Percentiles rank a stretch among this genome's conserved stretches.
Conservation (phyloP, 2,113 vertebrate genomes). For the Gila orcuttii region DNA sequence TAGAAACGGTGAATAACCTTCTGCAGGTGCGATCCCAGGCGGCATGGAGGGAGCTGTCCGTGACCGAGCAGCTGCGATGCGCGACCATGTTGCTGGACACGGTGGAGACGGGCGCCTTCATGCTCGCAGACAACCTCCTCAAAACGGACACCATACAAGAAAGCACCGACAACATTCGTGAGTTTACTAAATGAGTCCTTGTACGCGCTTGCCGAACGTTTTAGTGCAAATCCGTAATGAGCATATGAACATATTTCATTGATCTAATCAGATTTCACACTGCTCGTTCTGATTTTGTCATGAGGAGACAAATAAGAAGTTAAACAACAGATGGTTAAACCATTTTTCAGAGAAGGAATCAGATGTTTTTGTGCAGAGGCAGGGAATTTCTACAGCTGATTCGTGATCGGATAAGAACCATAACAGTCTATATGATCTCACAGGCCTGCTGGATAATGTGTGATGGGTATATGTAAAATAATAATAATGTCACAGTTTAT, state of each 20-base stretch:
- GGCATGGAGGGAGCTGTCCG: constrained; percentile 90
- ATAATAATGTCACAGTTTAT: not conserved
- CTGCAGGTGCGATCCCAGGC: constrained; percentile 89
- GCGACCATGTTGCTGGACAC: constrained; percentile 96
- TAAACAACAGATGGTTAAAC: constrained; percentile 24
- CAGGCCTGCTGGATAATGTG: not conserved
- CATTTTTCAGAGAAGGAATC: not conserved
- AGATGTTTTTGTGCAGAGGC: not conserved
- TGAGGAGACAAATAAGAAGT: constrained; percentile 7
- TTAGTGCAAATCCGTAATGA: not conserved
- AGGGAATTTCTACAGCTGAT: not conserved
- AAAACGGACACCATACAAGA: constrained; percentile 98
- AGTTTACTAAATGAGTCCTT: constrained; percentile 67
- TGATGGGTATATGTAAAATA: not conserved
- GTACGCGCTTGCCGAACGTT: not conserved
- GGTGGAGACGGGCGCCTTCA: constrained; percentile 95
- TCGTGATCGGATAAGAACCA: not conserved
- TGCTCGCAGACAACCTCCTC: constrained; percentile 97
- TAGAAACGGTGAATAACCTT: constrained; percentile 97
- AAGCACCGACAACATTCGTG: constrained; percentile 95
- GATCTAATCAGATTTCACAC: constrained; percentile 6
- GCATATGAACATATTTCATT: constrained; percentile 4
- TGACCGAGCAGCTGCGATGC: constrained; percentile 89
- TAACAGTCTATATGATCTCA: not conserved
- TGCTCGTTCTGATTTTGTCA: constrained; percentile 3